Evolutionary conservation across 2,797 vertebrate genomes (phyloP).

Genomic region (Anguilla pacifica): DNA sequence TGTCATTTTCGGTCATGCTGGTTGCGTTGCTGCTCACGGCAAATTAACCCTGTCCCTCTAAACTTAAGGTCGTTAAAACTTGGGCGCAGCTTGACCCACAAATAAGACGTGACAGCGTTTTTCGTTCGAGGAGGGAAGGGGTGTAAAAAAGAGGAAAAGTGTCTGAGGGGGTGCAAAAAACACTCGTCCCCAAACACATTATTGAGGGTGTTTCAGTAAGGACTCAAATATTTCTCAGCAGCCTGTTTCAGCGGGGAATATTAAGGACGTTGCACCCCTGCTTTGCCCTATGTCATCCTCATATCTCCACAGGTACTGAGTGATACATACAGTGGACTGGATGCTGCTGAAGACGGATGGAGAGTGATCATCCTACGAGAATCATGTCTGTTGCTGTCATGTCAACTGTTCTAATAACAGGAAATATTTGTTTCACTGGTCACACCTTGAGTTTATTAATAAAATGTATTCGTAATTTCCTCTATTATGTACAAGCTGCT

Average conservation of each 20-base stretch:
- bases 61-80: constrained; percentile 28
- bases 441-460: not conserved
- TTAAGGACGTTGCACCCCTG: not conserved
- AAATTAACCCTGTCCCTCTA: constrained; percentile 35
- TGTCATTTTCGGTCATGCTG: constrained; percentile 79
- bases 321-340: not conserved
- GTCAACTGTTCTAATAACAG: not conserved
- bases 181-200: not conserved
- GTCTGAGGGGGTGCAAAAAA: not conserved
- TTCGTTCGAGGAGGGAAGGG: constrained; percentile 19
- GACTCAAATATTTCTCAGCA: not conserved
- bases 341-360: not conserved
- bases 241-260: not conserved
- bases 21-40: constrained; percentile 67
- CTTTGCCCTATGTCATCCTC: not conserved
- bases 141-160: not conserved
- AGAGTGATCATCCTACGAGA: not conserved
- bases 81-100: not conserved
- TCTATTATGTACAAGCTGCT: not conserved
- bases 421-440: not conserved
- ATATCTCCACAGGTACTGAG: not conserved
- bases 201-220: not conserved
- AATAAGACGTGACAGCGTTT: constrained; percentile 36
- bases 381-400: not conserved
- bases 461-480: not conserved